Base-by-base conservation (phyloP, 2,797 vertebrate genomes). In the Pteronotus mesoamericanus region DNA sequence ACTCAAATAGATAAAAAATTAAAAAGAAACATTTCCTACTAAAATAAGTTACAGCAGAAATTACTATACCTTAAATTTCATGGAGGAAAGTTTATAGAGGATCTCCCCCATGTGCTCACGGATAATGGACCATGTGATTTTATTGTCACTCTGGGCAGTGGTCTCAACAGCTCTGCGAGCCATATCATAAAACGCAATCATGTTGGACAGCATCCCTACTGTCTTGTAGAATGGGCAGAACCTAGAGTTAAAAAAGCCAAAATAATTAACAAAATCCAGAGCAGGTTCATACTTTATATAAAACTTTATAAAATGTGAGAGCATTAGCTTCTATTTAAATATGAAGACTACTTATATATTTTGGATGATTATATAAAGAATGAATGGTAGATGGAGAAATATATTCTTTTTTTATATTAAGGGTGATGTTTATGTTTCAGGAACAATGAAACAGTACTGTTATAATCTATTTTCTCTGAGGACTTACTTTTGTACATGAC, bases 191-290 rank as follows among this genome's bases (percentile, higher is more conserved):
- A 99, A 99, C 0, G 99, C 98, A 32, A 99, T 99, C 99, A 99
- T 99, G 98, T 99, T 99, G 89, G 99, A 99, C 95, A 99, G 99
- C 98, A 99, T 99, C 69, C 99, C 99, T 22, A 99, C 99, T 0
- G 99, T 99, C 98, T 99, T 99, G 97, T 99, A 99, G 98, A 99
- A 99, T 2, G 99, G 99, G 96, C 99, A 99, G 98, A 99, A 99
- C 98, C 99, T 99, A 97, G 59, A 32, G 19, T 64, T 97, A 94
- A 97, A 75, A 61, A 90, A 57, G 86, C n/a, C 16, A 95, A 75
- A 86, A 59, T 26, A 94, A 78, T 89, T 44, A 77, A 86, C 55
- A 61, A 95, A 88, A 21, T 48, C 46, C 34, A 92, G 87, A 79
- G 37, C 44, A 75, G 32, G 48, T 9, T 80, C 26, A 83, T 22